Conservation (phyloP, 2,113 vertebrate species). For the Canis aureus region DNA sequence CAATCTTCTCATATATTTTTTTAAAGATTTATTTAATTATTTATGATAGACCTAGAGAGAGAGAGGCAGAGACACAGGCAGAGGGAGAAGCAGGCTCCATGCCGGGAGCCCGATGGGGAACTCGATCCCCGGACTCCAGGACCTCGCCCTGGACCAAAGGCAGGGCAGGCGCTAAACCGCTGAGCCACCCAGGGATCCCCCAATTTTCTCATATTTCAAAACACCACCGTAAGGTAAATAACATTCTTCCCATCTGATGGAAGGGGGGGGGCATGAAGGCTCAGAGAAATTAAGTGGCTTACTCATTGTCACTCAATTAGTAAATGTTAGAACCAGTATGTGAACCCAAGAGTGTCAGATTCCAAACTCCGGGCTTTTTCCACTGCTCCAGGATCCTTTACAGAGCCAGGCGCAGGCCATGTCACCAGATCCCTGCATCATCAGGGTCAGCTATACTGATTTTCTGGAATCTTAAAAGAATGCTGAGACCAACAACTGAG, state of each 20-base stretch:
- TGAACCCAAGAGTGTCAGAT: not conserved
- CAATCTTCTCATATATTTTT: not conserved
- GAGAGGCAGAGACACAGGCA: too few species aligned
- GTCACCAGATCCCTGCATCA: not conserved
- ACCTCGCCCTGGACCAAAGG: too few species aligned
- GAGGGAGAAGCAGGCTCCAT: too few species aligned
- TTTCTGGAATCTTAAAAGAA: constrained; percentile 44
- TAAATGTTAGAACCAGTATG: not conserved
- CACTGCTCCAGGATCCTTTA: not conserved
- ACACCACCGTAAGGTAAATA: not conserved
- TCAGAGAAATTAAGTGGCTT: constrained; percentile 39
- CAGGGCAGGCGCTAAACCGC: too few species aligned
- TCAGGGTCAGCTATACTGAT: not conserved
- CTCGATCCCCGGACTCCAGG: too few species aligned
- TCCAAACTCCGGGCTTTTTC: not conserved
- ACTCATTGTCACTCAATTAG: not conserved
- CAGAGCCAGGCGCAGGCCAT: not conserved
- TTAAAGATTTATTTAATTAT: too few species aligned
- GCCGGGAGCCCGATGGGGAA: too few species aligned
- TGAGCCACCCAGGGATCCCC: too few species aligned
- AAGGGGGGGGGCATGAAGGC: not conserved
- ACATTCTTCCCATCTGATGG: not conserved
- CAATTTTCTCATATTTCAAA: not conserved
- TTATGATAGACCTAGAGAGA: too few species aligned
- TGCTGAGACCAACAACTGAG: constrained; percentile 39